phyloP scores from a whole-genome alignment of 2,888 invertebrate species.

The Thera obeliscata region DNA sequence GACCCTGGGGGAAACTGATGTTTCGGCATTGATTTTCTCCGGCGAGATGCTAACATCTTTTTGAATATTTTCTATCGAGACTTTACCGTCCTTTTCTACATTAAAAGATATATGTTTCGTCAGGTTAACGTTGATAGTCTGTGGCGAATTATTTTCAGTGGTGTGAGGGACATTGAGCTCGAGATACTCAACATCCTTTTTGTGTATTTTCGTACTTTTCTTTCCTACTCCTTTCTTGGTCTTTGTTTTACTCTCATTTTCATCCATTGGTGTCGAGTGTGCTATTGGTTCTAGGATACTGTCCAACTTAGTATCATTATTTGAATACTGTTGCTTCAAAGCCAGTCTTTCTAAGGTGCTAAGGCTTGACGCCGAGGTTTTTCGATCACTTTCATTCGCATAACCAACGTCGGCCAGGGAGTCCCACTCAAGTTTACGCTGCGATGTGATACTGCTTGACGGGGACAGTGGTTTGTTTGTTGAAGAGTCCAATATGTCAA shows the following conservation, averaged over 20 bases:
- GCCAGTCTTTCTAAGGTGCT: conserved; percentile 87
- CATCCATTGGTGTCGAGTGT: conserved; percentile 81
- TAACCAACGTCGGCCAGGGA: conserved; percentile 95
- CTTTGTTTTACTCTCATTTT: conserved; percentile 60
- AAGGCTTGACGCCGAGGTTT: conserved; percentile 75
- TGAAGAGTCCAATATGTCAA: conserved; percentile 71
- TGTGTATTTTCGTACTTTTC: conserved; percentile 70
- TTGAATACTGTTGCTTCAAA: conserved; percentile 77
- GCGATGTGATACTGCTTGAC: conserved; percentile 89
- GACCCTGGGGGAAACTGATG: conserved; percentile 45
- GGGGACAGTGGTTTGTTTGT: conserved; percentile 85
- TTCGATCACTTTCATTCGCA: conserved; percentile 83
- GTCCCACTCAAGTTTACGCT: conserved; percentile 93
- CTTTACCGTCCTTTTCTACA: conserved; percentile 70
- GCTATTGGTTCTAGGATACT: conserved; percentile 73
- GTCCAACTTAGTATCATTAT: conserved; percentile 66
- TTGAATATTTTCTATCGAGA: conserved; percentile 61
- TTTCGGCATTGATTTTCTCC: conserved; percentile 55
- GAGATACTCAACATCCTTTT: conserved; percentile 70
- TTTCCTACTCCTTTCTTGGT: conserved; percentile 59
- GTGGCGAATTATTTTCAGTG: conserved; percentile 52
- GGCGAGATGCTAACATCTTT: conserved; percentile 63
- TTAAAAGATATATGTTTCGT: conserved; percentile 79
- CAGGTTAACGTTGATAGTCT: conserved; percentile 73
- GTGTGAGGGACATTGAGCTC: conserved; percentile 68